These are phyloP conservation scores for Hepsetus odoe DNA, from an alignment of 2,113 vertebrate species.

Conservation along the genomic window DNA sequence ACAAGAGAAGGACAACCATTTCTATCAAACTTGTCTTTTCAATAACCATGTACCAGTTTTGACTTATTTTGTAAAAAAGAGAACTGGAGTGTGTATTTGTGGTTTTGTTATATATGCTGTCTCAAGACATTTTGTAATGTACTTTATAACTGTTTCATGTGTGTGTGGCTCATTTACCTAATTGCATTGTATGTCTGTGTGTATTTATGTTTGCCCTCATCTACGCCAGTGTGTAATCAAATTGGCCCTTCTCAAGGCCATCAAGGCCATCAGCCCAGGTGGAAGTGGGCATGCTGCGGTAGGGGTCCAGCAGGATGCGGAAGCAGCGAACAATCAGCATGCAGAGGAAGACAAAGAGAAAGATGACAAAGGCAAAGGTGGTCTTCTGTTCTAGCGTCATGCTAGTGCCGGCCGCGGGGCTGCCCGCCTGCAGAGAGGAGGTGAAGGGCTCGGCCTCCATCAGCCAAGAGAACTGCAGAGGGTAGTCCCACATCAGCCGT, in stretches of 20 bases:
- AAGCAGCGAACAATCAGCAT: slow-evolving; percentile 84
- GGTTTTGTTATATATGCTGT: slow-evolving; percentile 23
- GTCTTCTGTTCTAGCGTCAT: slow-evolving; percentile 87
- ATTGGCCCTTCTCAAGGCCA: slow-evolving; percentile 85
- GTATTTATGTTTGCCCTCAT: not conserved
- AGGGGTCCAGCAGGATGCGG: slow-evolving; percentile 83
- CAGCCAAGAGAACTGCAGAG: slow-evolving; percentile 66
- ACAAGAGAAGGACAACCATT: not conserved
- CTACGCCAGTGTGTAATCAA: slow-evolving; percentile 78
- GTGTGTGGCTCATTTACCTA: slow-evolving; percentile 10
- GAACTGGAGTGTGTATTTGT: not conserved
- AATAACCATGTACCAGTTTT: slow-evolving; percentile 33
- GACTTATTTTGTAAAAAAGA: not conserved
- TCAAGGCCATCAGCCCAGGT: slow-evolving; percentile 83
- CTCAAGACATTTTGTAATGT: slow-evolving; percentile 1
- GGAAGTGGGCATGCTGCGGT: slow-evolving; percentile 83
- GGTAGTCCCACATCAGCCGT: slow-evolving; percentile 61
- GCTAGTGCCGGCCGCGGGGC: slow-evolving; percentile 62
- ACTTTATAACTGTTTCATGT: not conserved
- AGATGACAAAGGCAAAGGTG: slow-evolving; percentile 81
- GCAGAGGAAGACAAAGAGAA: slow-evolving; percentile 83
- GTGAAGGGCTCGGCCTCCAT: slow-evolving; percentile 79
- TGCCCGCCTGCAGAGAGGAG: slow-evolving; percentile 70
- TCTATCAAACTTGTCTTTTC: slow-evolving; percentile 26
- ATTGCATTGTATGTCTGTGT: slow-evolving; percentile 15